These are phyloP conservation scores for Orius insidiosus DNA, from an alignment of 1,140 invertebrate species.

Conservation along the genomic window DNA sequence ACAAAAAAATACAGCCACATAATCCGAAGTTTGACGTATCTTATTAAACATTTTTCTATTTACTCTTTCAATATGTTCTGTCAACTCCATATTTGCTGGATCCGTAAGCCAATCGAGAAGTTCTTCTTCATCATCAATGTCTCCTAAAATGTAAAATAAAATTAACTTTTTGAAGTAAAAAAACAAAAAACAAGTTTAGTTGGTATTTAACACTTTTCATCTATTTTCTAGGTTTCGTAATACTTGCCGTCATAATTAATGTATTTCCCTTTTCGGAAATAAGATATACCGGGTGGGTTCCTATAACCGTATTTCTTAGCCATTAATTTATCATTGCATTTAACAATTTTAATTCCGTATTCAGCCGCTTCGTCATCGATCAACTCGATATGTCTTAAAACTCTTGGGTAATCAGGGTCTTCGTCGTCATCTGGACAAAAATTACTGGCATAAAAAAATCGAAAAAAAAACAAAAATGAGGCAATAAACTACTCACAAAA, in stretches of 20 bases:
- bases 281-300: slow-evolving; percentile 75
- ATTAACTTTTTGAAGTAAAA: neutral
- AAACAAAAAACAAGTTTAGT: neutral
- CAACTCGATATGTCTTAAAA: slow-evolving; percentile 68
- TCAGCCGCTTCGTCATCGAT: slow-evolving; percentile 83
- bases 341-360: slow-evolving; percentile 82
- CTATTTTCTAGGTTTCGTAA: neutral
- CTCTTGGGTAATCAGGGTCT: slow-evolving; percentile 55
- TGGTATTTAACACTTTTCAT: neutral
- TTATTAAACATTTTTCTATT: slow-evolving; percentile 88
- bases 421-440: slow-evolving; percentile 56
- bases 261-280: slow-evolving; percentile 76
- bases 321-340: slow-evolving; percentile 77
- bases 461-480: slow-evolving; percentile 9
- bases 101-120: slow-evolving; percentile 85
- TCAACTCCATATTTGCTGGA: slow-evolving; percentile 86
- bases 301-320: slow-evolving; percentile 86
- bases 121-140: slow-evolving; percentile 85
- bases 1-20: slow-evolving; percentile 92
- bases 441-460: slow-evolving; percentile 4
- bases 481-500: slow-evolving; percentile 78
- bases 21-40: slow-evolving; percentile 75
- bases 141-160: slow-evolving; percentile 27
- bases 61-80: slow-evolving; percentile 81
- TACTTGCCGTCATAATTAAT: slow-evolving; percentile 71